phyloP scores from a whole-genome alignment of 2,888 invertebrate genomes.

The Odontocerum albicorne region DNA sequence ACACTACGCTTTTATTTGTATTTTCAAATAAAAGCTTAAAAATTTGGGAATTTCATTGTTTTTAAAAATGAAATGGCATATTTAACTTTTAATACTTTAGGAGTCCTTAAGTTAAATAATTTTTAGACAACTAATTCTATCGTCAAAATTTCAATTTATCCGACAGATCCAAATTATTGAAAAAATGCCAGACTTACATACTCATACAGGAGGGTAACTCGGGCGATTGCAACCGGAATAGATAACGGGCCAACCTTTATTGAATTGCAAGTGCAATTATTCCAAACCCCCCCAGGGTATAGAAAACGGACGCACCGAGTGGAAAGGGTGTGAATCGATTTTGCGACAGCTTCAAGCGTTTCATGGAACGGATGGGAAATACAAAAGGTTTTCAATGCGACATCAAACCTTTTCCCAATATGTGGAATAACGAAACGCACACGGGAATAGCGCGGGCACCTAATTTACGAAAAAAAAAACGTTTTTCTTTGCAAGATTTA shows the following conservation, averaged over 20 bases:
- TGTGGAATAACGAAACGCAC: slow-evolving; percentile 14
- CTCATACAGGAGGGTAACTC: slow-evolving; percentile 1
- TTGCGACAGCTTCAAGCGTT: slow-evolving; percentile 22
- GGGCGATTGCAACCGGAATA: slow-evolving; percentile 3
- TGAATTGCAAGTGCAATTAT: slow-evolving; percentile 31
- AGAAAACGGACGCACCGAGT: neutral
- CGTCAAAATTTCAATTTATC: no score
- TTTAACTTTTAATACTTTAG: no score
- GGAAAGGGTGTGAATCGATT: slow-evolving; percentile 29
- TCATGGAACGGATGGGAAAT: slow-evolving; percentile 28
- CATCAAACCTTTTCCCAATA: slow-evolving; percentile 24
- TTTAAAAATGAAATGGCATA: no score
- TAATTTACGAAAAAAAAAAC: slow-evolving; percentile 9
- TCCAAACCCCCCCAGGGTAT: slow-evolving; percentile 8
- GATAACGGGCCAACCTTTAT: slow-evolving; percentile 28
- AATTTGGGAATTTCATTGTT: no score
- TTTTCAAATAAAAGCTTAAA: no score
- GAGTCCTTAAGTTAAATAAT: no score
- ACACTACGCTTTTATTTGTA: no score
- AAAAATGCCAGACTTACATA: neutral
- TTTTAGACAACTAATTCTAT: no score
- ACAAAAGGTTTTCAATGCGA: slow-evolving; percentile 33
- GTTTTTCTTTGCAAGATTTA: no score
- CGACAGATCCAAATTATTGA: no score
- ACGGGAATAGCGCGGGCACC: slow-evolving; percentile 16